phyloP scores from a whole-genome alignment of 2,797 vertebrate genomes.

The Sparidentex hasta region DNA sequence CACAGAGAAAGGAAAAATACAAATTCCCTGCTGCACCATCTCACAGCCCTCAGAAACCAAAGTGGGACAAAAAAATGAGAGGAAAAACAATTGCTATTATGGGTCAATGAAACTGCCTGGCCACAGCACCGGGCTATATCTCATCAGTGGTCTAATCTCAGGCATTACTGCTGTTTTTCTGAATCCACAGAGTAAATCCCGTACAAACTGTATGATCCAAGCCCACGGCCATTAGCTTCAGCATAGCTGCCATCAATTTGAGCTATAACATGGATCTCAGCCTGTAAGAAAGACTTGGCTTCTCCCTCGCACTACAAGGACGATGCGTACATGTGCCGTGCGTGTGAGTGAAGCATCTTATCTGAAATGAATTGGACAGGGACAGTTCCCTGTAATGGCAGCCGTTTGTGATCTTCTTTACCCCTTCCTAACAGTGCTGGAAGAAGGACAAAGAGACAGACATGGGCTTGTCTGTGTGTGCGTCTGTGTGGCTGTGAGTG shows the following conservation, averaged over 20 bases:
- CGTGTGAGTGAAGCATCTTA: slow-evolving; percentile 26
- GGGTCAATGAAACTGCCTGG: slow-evolving; percentile 32
- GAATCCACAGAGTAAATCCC: slow-evolving; percentile 44
- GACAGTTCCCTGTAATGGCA: slow-evolving; percentile 43
- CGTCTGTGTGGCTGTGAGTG: background rate
- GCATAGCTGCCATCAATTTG: slow-evolving; percentile 27
- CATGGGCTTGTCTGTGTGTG: background rate
- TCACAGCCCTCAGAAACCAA: slow-evolving; percentile 2
- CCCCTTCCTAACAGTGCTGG: background rate
- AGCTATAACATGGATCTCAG: slow-evolving; percentile 19
- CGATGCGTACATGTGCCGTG: slow-evolving; percentile 20
- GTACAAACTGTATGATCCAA: slow-evolving; percentile 44
- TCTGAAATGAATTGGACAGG: slow-evolving; percentile 28
- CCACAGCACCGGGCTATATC: slow-evolving; percentile 1
- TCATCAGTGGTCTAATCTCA: slow-evolving; percentile 49
- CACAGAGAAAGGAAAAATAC: slow-evolving; percentile 14
- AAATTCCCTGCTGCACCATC: slow-evolving; percentile 15
- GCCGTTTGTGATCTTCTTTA: slow-evolving; percentile 48
- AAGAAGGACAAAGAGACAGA: slow-evolving; percentile 12
- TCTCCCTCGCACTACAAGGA: slow-evolving; percentile 24
- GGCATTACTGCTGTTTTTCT: slow-evolving; percentile 50
- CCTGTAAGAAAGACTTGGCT: background rate
- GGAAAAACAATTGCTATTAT: slow-evolving; percentile 26
- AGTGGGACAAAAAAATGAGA: slow-evolving; percentile 18
- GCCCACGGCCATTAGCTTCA: slow-evolving; percentile 42